Evolutionary conservation across 2,888 invertebrate genomes (phyloP).

Genomic region (Brachyptera putata): DNA sequence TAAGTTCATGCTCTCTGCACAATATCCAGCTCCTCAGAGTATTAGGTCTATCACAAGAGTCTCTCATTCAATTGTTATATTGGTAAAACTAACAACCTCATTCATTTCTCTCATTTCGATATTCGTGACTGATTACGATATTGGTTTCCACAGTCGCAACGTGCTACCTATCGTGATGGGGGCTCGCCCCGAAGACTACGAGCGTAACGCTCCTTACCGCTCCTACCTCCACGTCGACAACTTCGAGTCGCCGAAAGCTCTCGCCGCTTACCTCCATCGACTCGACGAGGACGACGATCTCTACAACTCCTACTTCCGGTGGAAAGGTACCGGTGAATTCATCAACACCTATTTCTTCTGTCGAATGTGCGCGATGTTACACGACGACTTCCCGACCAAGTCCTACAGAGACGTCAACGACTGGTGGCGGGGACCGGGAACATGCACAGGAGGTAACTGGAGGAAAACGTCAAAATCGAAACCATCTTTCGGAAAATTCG

Average conservation of each 20-base stretch:
- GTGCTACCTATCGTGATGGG: conserved; percentile 96
- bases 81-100: no score
- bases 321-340: conserved; percentile 93
- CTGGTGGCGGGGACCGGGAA: conserved; percentile 84
- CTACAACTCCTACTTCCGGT: conserved; percentile 92
- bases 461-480: conserved; percentile 41
- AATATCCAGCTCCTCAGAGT: no score
- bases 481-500: neutral
- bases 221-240: conserved; percentile 96
- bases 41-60: no score
- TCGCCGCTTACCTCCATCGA: conserved; percentile 80
- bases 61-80: no score
- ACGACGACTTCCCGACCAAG: conserved; percentile 57
- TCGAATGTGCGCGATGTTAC: conserved; percentile 79
- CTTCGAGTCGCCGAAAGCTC: conserved; percentile 78
- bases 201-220: conserved; percentile 78
- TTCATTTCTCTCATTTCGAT: no score
- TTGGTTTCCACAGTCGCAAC: conserved; percentile 56
- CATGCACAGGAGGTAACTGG: conserved; percentile 75
- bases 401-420: conserved; percentile 80
- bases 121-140: no score
- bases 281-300: conserved; percentile 83
- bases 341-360: conserved; percentile 96
- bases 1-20: no score
- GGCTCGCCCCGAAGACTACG: conserved; percentile 87